Evolutionary conservation across 2,888 invertebrate genomes (phyloP), one percentile per base, ranked within the genome.

Genomic region (Heteropelma amictum): DNA sequence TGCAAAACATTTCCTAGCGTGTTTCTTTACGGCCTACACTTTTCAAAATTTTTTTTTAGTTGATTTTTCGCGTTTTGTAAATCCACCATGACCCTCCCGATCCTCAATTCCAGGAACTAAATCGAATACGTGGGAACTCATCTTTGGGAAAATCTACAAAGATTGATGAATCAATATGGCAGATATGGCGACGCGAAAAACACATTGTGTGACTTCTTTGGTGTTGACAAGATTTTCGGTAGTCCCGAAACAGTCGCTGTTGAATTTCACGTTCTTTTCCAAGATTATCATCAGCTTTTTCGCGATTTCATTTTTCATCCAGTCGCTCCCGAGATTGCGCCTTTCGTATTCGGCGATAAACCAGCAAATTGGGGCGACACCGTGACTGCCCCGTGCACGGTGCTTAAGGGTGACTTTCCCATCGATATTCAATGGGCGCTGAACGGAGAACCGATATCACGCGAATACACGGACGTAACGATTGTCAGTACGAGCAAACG

Each of bases 291-390:
- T n/a, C n/a, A n/a, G n/a, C n/a, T n/a, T n/a, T n/a, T n/a, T n/a
- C n/a, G n/a, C n/a, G n/a, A n/a, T n/a, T n/a, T n/a, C n/a, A n/a
- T n/a, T n/a, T n/a, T n/a, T n/a, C n/a, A n/a, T n/a, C n/a, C 28
- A 95, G 94, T 94, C 90, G 91, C 92, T 84, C 95, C 95, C 78
- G 93, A 93, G 91, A 94, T 95, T 84, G 92, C 93, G 78, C 93
- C 92, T 76, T 95, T 95, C 86, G 88, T 90, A 79, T 94, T 94
- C 85, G 94, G 94, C 76, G 92, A 93, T 70, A 93, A 93, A 85
- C 91, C 93, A n/a, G 90, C 93, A 45, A 93, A 93, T 88, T 93
- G 93, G 79, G 94, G 94, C 72, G 94, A 94, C 87, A 92, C 92
- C 58, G 92, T 93, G 45, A 93, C 93, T 85, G 91, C 93, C 84